phyloP scores from a whole-genome alignment of 2,113 vertebrate species.

The Chrysochloris asiatica region DNA sequence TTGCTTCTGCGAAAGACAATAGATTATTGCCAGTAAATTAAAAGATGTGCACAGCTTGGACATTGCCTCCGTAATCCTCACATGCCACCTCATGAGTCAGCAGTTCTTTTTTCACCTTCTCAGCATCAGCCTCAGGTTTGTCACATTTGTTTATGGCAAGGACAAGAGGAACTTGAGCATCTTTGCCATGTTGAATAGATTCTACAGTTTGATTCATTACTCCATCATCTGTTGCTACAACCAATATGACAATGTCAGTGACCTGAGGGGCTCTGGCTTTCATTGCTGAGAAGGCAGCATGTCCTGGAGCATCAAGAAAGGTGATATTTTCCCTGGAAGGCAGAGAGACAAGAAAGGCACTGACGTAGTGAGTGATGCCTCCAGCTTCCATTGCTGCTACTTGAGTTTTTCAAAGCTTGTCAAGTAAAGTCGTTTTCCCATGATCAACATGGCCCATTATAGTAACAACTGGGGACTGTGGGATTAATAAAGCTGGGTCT shows the following conservation, averaged over 20 bases:
- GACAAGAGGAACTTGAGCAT: conserved; percentile 92
- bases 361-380: conserved; percentile 93
- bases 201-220: conserved; percentile 98
- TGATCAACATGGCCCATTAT: conserved; percentile 99
- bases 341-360: conserved; percentile 92
- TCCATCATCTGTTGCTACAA: conserved; percentile 97
- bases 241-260: conserved; percentile 95
- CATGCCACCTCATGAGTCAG: conserved; percentile 91
- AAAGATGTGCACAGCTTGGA: conserved; percentile 93
- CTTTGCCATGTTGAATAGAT: conserved; percentile 93
- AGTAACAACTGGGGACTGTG: conserved; percentile 93
- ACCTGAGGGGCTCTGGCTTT: conserved; percentile 91
- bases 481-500: conserved; percentile 85
- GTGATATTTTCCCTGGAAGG: conserved; percentile 95
- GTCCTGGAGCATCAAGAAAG: conserved; percentile 98
- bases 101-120: conserved; percentile 91
- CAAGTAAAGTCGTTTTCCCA: conserved; percentile 96
- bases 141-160: conserved; percentile 98
- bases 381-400: conserved; percentile 90
- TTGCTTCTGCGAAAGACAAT: conserved; percentile 92
- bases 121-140: conserved; percentile 90
- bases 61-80: conserved; percentile 95
- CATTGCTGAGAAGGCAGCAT: conserved; percentile 97
- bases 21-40: conserved; percentile 95
- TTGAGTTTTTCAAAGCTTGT: conserved; percentile 93